Base-by-base conservation (phyloP, 2,113 vertebrate species). In the crab-eating macaque (Macaca fascicularis) region DNA sequence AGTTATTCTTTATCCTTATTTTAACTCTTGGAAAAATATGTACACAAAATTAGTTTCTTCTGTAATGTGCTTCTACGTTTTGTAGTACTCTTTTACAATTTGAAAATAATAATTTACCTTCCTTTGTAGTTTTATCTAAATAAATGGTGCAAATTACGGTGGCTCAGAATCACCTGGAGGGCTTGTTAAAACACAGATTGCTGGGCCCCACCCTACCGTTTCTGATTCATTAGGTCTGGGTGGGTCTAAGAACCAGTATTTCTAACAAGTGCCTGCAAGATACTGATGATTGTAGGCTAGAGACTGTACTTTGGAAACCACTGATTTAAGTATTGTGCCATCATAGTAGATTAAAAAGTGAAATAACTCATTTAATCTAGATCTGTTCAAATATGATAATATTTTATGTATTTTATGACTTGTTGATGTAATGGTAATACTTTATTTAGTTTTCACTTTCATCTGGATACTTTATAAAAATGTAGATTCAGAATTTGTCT, bases 31-130 rank as follows among this genome's bases (percentile, higher is more conserved):
- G 19, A n/a, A 95, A 90, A 95, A 83, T 84, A 70, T 69, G 43
- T 16, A 48, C 20, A 40, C 13, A 75, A 78, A 92, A 76, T 83
- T 57, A 87, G 9, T 70, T 64, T 92, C 16, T 72, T 3, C 48
- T 76, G 6, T 83, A 52, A 48, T 67, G 16, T 72, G 40, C 23
- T 19, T 80, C n/a, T 93, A 43, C n/a, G 7, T 67, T 45, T 95
- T 52, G 86, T 38, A 61, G 40, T 82, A 43, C 50, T 74, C 6
- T 74, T 95, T 89, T 76, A 70, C 9, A 48, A 87, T 75, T 89
- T 76, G 25, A 83, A 92, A 92, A 92, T 79, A 91, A 91, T 79
- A 81, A 86, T 79, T 61, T 70, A 64, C 38, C 38, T 93, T 95
- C 50, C 23, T 87, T 85, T 74, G 70, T 69, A 86, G 10, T 10